A percentile compares a stretch with the other conserved stretches of the same genome.
phyloP scores from a whole-genome alignment of 2,888 invertebrate species.

The Urechis unicinctus region DNA sequence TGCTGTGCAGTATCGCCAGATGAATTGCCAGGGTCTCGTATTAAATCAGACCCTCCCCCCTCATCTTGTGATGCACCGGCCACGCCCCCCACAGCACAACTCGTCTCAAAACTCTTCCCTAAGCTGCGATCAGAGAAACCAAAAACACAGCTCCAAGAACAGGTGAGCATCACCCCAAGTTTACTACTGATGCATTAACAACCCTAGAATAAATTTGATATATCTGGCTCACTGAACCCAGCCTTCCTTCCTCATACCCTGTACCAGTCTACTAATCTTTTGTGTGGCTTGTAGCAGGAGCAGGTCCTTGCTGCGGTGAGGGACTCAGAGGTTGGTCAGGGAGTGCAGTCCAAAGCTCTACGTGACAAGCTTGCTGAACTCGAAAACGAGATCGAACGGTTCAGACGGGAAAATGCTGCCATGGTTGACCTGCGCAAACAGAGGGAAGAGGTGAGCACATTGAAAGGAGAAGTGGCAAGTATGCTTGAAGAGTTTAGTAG shows the following conservation, averaged over 20 bases:
- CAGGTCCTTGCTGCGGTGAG: slow-evolving; percentile 5
- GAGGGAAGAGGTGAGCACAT: slow-evolving; percentile 37
- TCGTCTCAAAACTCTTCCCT: slow-evolving; percentile 42
- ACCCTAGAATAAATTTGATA: too few relatives aligned
- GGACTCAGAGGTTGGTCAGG: slow-evolving; percentile 22
- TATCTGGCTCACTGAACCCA: too few relatives aligned
- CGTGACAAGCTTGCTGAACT: slow-evolving; percentile 44
- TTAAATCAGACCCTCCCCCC: too few relatives aligned
- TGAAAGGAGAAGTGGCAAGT: background rate
- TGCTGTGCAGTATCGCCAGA: too few relatives aligned
- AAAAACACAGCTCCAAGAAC: background rate
- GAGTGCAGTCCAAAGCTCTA: slow-evolving; percentile 40
- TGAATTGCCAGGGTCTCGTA: too few relatives aligned
- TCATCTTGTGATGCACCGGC: background rate
- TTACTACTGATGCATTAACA: too few relatives aligned
- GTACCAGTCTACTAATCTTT: background rate
- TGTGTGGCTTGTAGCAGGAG: slow-evolving; percentile 3
- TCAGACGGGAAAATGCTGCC: slow-evolving; percentile 41
- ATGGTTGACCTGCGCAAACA: slow-evolving; percentile 39
- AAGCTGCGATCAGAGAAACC: slow-evolving; percentile 29
- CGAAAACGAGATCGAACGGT: slow-evolving; percentile 47
- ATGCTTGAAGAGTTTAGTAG: too few relatives aligned
- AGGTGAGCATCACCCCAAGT: too few relatives aligned
- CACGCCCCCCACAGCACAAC: slow-evolving; percentile 39
- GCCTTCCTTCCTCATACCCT: too few relatives aligned